Evolutionary conservation across 2,113 vertebrate genomes (phyloP).

Genomic region (Dasyurus viverrinus): DNA sequence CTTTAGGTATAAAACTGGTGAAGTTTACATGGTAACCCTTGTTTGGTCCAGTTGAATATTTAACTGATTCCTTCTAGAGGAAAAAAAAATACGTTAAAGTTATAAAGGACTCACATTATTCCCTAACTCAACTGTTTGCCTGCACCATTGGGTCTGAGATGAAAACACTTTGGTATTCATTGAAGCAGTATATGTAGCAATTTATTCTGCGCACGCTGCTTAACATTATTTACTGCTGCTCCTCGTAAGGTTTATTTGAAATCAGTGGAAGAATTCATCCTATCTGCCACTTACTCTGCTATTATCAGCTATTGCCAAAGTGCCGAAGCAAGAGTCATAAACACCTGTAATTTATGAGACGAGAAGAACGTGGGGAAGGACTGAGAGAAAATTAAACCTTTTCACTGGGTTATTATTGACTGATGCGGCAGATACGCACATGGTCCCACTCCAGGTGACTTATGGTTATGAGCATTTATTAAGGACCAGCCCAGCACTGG

Average conservation of each 20-base stretch:
- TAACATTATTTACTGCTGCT: conserved; percentile 79
- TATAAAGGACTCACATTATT: conserved; percentile 62
- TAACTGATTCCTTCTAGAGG: conserved; percentile 16
- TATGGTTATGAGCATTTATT: rapidly evolving
- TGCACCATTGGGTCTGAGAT: conserved; percentile 75
- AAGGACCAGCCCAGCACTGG: neutral
- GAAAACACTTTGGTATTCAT: conserved; percentile 82
- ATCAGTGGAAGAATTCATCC: conserved; percentile 79
- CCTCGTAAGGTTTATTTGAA: conserved; percentile 81
- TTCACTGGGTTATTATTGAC: conserved; percentile 74
- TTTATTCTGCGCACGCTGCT: conserved; percentile 81
- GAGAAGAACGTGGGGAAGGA: conserved; percentile 66
- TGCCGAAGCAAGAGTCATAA: conserved; percentile 75
- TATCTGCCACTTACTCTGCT: conserved; percentile 79
- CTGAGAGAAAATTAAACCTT: conserved; percentile 81
- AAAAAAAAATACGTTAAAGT: conserved; percentile 32
- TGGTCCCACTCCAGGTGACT: neutral
- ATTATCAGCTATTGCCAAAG: conserved; percentile 81
- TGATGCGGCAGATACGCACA: neutral
- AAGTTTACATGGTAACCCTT: neutral
- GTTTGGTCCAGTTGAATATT: neutral
- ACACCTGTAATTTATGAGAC: conserved; percentile 80
- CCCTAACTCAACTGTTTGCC: conserved; percentile 76
- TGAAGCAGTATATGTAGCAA: conserved; percentile 80
- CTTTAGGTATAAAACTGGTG: neutral